Evolutionary conservation across 2,113 vertebrate genomes (phyloP).

Genomic region (Dendropsophus ebraccatus): DNA sequence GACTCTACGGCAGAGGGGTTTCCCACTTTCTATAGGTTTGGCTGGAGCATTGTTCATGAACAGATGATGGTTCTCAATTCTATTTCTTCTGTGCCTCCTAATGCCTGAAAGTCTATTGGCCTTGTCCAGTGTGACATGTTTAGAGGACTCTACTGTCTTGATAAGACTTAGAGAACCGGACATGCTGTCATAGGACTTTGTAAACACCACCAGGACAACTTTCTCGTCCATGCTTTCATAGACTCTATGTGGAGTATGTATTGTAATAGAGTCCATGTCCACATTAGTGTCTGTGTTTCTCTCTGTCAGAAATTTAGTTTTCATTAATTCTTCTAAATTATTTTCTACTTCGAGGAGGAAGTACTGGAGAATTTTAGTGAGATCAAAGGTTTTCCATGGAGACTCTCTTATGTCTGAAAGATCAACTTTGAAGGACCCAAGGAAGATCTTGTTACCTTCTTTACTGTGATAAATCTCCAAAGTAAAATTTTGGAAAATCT

Average conservation of each 20-base stretch:
- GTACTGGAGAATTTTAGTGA: conserved; percentile 76
- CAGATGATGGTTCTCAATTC: conserved; percentile 70
- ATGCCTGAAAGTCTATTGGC: conserved; percentile 42
- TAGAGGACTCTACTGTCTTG: conserved; percentile 81
- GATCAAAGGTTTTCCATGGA: conserved; percentile 81
- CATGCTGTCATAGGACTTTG: conserved; percentile 65
- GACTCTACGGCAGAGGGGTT: conserved; percentile 72
- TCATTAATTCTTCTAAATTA: conserved; percentile 47
- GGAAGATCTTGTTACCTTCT: conserved; percentile 66
- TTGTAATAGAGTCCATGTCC: rapidly evolving
- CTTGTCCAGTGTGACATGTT: conserved; percentile 70
- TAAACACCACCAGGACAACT: conserved; percentile 84
- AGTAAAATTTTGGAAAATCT: conserved; percentile 60
- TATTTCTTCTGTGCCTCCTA: conserved; percentile 81
- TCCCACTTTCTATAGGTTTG: neutral
- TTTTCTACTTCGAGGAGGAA: conserved; percentile 72
- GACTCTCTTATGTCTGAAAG: conserved; percentile 61
- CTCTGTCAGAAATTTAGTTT: neutral
- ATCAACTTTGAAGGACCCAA: conserved; percentile 73
- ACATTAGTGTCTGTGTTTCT: neutral
- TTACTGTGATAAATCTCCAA: conserved; percentile 82
- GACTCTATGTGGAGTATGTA: neutral
- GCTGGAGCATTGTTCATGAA: rapidly evolving
- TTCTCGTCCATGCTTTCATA: conserved; percentile 64
- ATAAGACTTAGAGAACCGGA: conserved; percentile 75